Evolutionary conservation across 2,797 vertebrate species (phyloP).

Genomic region (Threskiornis aethiopicus): DNA sequence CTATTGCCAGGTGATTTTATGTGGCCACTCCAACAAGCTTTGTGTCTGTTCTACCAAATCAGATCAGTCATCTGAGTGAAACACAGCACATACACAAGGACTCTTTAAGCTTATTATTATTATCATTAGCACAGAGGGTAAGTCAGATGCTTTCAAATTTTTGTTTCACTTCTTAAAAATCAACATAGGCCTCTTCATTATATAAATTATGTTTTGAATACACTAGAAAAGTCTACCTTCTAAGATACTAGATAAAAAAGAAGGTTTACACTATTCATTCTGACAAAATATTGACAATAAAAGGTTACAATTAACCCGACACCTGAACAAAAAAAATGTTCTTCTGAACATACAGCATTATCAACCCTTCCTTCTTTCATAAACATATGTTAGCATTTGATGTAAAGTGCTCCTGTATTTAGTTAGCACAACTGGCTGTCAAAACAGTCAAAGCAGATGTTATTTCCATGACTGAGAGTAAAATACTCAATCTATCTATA

Average conservation of each 20-base stretch:
- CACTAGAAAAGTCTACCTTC: neutral
- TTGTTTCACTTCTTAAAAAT: neutral
- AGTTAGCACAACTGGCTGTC: neutral
- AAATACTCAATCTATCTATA: neutral
- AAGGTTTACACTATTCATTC: neutral
- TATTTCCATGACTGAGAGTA: neutral
- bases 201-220: neutral
- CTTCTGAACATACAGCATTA: neutral
- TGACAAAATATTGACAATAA: neutral
- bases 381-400: neutral
- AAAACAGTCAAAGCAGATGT: neutral
- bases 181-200: neutral
- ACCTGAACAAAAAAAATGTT: neutral
- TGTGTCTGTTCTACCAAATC: neutral
- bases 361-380: neutral
- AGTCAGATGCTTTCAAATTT: neutral
- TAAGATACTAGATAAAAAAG: neutral
- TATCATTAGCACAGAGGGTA: neutral
- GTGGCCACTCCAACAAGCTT: neutral
- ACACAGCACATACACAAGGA: neutral
- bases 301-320: neutral
- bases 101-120: neutral
- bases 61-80: neutral
- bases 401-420: neutral
- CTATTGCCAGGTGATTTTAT: neutral